Base-by-base conservation (phyloP, 2,797 vertebrate species). In the Hafferia zeledoni region DNA sequence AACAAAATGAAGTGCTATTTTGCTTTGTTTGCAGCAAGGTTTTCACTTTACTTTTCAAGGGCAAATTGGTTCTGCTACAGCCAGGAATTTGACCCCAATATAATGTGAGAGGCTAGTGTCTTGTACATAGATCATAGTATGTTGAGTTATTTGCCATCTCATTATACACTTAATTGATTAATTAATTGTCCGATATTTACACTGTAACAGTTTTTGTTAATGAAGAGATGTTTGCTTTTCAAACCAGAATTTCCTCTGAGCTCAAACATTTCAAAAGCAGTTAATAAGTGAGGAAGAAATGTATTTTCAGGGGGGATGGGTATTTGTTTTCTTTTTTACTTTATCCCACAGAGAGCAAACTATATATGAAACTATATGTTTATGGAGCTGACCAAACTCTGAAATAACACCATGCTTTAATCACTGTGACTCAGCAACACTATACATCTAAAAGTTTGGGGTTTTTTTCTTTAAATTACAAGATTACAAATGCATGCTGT, bases 21-120 rank as follows among this genome's bases (percentile, higher is more conserved):
- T 80, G 10, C 57, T 90, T 92, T 93, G 31, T 49, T 85, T 92
- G 69, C 68, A 78, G 71, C 37, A 82, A 94, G 28, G 20, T 88
- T 85, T 28, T 64, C 11, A 39, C 25, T 85, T 95, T 50, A 24
- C 50, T 63, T 95, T 85, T 74, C 68, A 74, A 91, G 52, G 44
- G 35, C 37, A 75, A 52, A 74, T 83, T n/a, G 13, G 14, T 89
- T 92, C 55, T 81, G 72, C 67, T 81, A 55, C 65, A 84, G 37
- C 23, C 78, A 78, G 49, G 49, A 13, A n/a, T 49, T 8, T 84
- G 43, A 67, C 64, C 25, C 16, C 35, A 47, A 4, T 83, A 56
- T 46, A 46, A 69, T 52, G 16, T 53, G 17, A 84, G 30, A 9
- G n/a, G 5, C 7, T 75, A 57, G 39, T 11, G 15, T 57, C 88